Evolutionary conservation across 2,888 invertebrate genomes (phyloP).

Genomic region (Hyppa rectilinea): DNA sequence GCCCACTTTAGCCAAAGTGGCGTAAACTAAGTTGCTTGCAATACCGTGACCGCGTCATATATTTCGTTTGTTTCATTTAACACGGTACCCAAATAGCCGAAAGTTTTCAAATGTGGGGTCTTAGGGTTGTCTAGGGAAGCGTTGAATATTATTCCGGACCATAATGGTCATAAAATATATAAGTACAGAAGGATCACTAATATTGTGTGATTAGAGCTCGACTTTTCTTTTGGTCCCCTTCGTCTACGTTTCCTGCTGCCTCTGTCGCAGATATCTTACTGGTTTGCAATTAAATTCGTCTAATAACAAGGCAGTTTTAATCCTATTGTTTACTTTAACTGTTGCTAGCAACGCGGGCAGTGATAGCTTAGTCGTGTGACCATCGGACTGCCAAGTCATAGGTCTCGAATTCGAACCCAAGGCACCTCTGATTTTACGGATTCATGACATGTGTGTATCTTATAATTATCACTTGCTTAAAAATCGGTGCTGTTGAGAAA

Average conservation of each 20-base stretch:
- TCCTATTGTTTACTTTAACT: not conserved
- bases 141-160: slow-evolving; percentile 40
- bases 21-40: slow-evolving; percentile 41
- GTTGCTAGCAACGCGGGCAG: too few species aligned
- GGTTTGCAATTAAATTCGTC: slow-evolving; percentile 16
- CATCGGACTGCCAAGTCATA: too few species aligned
- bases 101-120: slow-evolving; percentile 40
- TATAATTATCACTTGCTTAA: too few species aligned
- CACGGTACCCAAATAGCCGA: slow-evolving; percentile 44
- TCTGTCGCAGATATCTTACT: not conserved
- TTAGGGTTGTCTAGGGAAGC: slow-evolving; percentile 43
- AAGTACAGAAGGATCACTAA: slow-evolving; percentile 35
- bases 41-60: slow-evolving; percentile 40
- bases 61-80: slow-evolving; percentile 49
- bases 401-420: too few species aligned
- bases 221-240: not conserved
- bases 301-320: not conserved
- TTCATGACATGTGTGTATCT: too few species aligned
- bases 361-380: too few species aligned
- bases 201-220: not conserved
- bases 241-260: not conserved
- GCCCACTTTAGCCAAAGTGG: slow-evolving; percentile 30
- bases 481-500: too few species aligned
- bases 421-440: too few species aligned
- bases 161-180: slow-evolving; percentile 20